A percentile compares a stretch with the other conserved stretches of the same genome.
Evolutionary conservation across 2,797 vertebrate species (phyloP).

Genomic region (Gadopsis bispinosus): DNA sequence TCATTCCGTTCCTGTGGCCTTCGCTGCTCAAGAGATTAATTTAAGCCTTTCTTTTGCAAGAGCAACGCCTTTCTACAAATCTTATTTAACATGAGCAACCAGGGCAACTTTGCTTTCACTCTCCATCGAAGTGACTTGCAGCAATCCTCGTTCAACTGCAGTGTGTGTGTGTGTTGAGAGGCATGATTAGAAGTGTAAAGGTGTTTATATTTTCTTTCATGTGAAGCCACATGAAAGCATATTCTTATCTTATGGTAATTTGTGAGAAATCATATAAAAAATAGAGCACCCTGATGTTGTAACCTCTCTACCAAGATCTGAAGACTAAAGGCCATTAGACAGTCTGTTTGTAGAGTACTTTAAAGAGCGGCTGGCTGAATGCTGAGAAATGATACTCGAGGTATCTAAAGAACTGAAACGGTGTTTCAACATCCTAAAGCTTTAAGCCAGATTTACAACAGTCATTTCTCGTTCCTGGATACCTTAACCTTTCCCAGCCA

Average conservation of each 20-base stretch:
- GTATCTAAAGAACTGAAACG: conserved; percentile 15
- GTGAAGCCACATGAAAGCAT: conserved; percentile 25
- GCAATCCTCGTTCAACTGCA: conserved; percentile 52
- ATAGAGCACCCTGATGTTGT: conserved; percentile 15
- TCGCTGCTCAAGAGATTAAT: conserved; percentile 38
- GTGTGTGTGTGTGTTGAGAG: background rate
- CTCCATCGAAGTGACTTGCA: conserved; percentile 67
- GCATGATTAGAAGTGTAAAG: conserved; percentile 16
- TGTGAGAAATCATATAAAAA: conserved; percentile 11
- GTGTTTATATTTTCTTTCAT: conserved; percentile 43
- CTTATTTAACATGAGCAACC: conserved; percentile 66
- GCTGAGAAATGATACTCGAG: conserved; percentile 25
- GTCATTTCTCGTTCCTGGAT: background rate
- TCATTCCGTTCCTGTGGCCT: conserved; percentile 39
- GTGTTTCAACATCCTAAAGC: conserved; percentile 19
- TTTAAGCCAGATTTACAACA: conserved; percentile 30
- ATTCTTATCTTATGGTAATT: conserved; percentile 35
- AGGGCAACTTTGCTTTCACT: conserved; percentile 70
- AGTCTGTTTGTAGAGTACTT: conserved; percentile 50
- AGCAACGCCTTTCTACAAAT: conserved; percentile 36
- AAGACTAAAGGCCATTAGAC: conserved; percentile 41
- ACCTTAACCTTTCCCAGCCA: background rate
- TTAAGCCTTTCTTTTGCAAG: conserved; percentile 36
- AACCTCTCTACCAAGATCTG: conserved; percentile 21
- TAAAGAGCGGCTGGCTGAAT: conserved; percentile 43